These are phyloP conservation scores for Mactromeris polynyma DNA, from an alignment of 2,888 invertebrate genomes.

Conservation along the genomic window DNA sequence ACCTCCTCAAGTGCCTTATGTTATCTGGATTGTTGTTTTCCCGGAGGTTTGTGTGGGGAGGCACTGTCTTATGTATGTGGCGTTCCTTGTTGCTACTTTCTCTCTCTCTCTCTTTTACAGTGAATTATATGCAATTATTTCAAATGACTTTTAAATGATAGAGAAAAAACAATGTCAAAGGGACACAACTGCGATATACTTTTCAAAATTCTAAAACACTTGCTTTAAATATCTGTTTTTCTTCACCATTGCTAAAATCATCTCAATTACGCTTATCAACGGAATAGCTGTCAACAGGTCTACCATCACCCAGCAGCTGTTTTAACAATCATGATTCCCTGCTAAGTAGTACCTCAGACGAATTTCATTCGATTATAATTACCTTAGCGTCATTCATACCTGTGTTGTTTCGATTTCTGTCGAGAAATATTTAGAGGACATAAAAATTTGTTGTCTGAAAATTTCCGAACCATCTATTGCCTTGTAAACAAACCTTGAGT, in stretches of 20 bases:
- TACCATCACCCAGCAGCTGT: not conserved
- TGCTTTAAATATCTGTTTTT: not conserved
- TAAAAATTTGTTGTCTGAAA: not conserved
- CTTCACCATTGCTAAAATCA: not conserved
- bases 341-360: not conserved
- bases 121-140: too few species aligned
- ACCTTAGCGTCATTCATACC: constrained; percentile 6
- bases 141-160: too few species aligned
- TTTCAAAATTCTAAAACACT: not conserved
- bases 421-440: not conserved
- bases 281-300: constrained; percentile 9
- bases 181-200: not conserved
- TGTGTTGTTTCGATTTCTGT: constrained; percentile 4
- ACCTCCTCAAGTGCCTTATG: too few species aligned
- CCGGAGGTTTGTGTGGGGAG: too few species aligned
- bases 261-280: constrained; percentile 1
- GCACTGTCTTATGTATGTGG: too few species aligned
- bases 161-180: not conserved
- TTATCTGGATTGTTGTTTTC: too few species aligned
- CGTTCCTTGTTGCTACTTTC: too few species aligned
- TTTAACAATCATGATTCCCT: not conserved
- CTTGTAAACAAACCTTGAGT: not conserved
- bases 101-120: too few species aligned
- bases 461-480: not conserved
- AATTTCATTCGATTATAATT: constrained; percentile 3